phyloP scores from a whole-genome alignment of 2,888 invertebrate genomes.

The Epirrhoe alternata region DNA sequence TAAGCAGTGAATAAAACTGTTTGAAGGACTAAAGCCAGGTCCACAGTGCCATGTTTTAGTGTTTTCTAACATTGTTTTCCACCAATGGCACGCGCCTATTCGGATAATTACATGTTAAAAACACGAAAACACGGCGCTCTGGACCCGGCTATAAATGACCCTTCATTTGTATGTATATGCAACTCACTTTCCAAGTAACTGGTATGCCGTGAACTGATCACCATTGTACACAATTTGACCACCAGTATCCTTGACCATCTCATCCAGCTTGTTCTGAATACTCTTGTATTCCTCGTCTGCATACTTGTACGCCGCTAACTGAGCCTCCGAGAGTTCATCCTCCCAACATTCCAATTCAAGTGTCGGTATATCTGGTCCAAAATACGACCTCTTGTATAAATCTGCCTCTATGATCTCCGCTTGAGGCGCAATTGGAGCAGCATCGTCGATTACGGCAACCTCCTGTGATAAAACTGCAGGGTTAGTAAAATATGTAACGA shows the following conservation, averaged over 20 bases:
- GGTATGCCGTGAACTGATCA: constrained; percentile 87
- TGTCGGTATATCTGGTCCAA: constrained; percentile 82
- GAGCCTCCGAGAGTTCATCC: constrained; percentile 88
- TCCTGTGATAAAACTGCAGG: constrained; percentile 45
- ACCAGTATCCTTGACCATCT: constrained; percentile 84
- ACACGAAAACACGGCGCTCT: too few species aligned
- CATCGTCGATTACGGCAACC: constrained; percentile 40
- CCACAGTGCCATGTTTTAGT: too few species aligned
- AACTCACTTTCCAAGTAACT: constrained; percentile 85
- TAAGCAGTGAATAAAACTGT: too few species aligned
- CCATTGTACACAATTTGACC: constrained; percentile 88
- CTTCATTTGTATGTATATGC: not conserved
- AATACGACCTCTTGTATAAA: constrained; percentile 77
- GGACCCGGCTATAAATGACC: too few species aligned
- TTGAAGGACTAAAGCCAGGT: too few species aligned
- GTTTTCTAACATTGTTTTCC: too few species aligned
- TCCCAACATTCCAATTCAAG: constrained; percentile 89
- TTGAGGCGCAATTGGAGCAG: constrained; percentile 61
- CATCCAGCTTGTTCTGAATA: constrained; percentile 86
- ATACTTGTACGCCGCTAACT: constrained; percentile 86
- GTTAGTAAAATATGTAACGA: not conserved
- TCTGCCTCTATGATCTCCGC: constrained; percentile 81
- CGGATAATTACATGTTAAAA: too few species aligned
- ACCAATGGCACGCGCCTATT: too few species aligned
- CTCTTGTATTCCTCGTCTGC: constrained; percentile 88